These are phyloP conservation scores for Maccullochella peelii DNA, from an alignment of 2,113 vertebrate genomes.

Conservation along the genomic window DNA sequence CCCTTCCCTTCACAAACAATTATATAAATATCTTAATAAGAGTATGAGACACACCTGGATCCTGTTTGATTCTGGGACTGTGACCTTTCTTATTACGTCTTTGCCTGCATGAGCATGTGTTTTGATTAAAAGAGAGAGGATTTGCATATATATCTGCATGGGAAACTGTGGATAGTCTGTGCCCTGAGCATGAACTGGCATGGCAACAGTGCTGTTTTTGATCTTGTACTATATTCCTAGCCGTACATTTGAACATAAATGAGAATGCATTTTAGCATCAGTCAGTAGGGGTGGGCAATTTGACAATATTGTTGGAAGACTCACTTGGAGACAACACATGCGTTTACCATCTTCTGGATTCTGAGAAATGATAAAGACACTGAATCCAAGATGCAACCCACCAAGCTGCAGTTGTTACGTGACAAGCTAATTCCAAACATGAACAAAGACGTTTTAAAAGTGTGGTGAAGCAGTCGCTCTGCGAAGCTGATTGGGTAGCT, in stretches of 20 bases:
- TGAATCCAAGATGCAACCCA: neutral
- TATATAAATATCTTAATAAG: neutral
- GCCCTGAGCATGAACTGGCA: slow-evolving; percentile 4
- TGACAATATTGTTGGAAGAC: neutral
- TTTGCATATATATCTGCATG: slow-evolving; percentile 9
- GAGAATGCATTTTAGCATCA: neutral
- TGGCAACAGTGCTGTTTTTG: neutral
- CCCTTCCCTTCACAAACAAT: slow-evolving; percentile 13
- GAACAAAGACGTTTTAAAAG: neutral
- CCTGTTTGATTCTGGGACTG: neutral
- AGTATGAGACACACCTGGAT: slow-evolving; percentile 17
- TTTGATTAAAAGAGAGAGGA: neutral
- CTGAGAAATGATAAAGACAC: neutral
- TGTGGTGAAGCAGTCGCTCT: neutral
- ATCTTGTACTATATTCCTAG: neutral
- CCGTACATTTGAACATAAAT: neutral
- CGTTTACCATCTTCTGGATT: neutral
- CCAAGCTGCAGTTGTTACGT: neutral
- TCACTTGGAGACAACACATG: too few species aligned
- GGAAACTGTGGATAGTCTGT: neutral
- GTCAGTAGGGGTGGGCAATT: neutral
- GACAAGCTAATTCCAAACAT: neutral
- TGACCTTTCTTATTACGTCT: neutral
- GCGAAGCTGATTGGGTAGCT: neutral
- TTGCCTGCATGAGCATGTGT: slow-evolving; percentile 20